Base-by-base conservation (phyloP, 2,888 invertebrate species). In the Ochropacha duplaris region DNA sequence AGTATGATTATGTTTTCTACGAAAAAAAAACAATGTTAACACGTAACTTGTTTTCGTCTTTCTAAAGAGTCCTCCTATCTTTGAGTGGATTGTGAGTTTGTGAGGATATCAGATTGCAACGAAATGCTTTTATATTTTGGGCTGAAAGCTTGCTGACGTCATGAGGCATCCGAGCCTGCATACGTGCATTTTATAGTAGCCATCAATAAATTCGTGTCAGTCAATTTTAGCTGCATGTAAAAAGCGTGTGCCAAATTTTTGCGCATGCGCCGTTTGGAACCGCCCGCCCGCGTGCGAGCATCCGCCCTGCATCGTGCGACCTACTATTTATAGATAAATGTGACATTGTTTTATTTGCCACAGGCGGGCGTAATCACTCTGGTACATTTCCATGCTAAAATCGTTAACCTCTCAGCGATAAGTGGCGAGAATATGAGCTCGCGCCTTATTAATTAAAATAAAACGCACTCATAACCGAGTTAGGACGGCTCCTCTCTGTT, bases 341-440 rank as follows among this genome's bases (percentile, higher is more conserved):
- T 86, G 86, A 88, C 86, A 88, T 86, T 87, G 83, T 88, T 88
- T 85, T 86, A 88, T 85, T 84, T 80, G 73, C 76, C 68, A 66
- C 78, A 66, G 64, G 56, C 69, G 65, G 63, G 64, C 68, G 79
- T 80, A 83, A 85, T 84, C 83, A 69, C 57, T 63, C 67, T 71
- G 71, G 92, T 90, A 90, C 77, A 87, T 92, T 92, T 92, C 92
- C 92, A 89, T 82, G 84, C 84, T 76, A 86, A 88, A 85, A 88
- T 79, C 84, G 74, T 88, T 87, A 89, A 88, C 90, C 87, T 72
- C 82, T 69, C 60, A 52, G 69, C 59, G 88, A 90, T 88, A 89
- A 78, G 75, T 60, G 67, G 69, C 74, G 78, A 81, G 79, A 80
- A 81, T 71, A 66, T 66, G 62, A 44, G 64, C 62, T 70, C 62